A percentile compares a stretch with the other conserved stretches of the same genome.
These are phyloP conservation scores for Xiphophorus maculatus DNA, from an alignment of 2,113 vertebrate species.

Conservation along the genomic window DNA sequence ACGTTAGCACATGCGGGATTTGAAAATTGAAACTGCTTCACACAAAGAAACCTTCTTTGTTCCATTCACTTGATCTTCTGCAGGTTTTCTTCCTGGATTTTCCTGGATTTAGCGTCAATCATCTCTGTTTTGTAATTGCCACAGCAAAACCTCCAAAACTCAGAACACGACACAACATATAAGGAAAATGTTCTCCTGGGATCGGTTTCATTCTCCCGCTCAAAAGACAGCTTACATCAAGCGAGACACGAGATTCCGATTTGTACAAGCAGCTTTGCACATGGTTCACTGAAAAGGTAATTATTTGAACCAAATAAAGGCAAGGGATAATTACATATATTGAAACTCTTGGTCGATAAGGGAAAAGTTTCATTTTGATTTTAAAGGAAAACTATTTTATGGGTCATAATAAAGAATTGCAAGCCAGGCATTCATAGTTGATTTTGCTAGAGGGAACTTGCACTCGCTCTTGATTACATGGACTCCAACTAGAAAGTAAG, in stretches of 20 bases:
- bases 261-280: constrained; percentile 26
- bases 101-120: too few relatives aligned
- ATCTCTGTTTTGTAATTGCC: not conserved
- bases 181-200: not conserved
- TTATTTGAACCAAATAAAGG: constrained; percentile 26
- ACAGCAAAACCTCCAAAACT: not conserved
- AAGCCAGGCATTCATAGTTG: constrained; percentile 50
- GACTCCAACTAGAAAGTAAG: constrained; percentile 54
- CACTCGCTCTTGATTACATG: constrained; percentile 60
- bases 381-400: constrained; percentile 37
- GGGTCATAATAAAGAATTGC: constrained; percentile 28
- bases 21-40: too few relatives aligned
- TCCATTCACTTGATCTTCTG: not conserved
- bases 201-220: not conserved
- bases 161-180: not conserved
- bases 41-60: not conserved
- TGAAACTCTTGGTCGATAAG: constrained; percentile 34
- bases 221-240: not conserved
- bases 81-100: not conserved
- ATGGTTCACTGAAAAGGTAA: constrained; percentile 34
- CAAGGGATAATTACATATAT: constrained; percentile 37
- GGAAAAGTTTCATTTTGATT: constrained; percentile 44
- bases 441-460: constrained; percentile 60
- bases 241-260: constrained; percentile 10
- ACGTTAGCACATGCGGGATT: too few relatives aligned